These are phyloP conservation scores for Ammodytes dubius DNA, from an alignment of 2,113 vertebrate genomes.

Conservation along the genomic window DNA sequence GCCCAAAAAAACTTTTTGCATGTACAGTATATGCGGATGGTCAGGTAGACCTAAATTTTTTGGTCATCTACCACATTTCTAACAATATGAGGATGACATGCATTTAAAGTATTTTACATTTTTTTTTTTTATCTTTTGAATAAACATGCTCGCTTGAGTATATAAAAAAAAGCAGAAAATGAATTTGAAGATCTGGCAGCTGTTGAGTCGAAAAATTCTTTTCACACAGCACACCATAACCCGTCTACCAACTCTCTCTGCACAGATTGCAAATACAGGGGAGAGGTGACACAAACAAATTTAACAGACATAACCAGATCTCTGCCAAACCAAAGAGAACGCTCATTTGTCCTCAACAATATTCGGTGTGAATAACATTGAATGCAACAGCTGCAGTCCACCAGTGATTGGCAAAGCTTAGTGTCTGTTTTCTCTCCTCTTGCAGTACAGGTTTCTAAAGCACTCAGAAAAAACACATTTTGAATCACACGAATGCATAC, in stretches of 20 bases:
- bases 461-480: background rate
- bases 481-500: background rate
- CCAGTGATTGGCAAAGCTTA: slow-evolving; percentile 1
- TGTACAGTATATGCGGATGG: background rate
- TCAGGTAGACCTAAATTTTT: background rate
- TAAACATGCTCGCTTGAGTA: too few species aligned
- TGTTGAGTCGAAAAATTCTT: too few species aligned
- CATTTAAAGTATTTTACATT: too few species aligned
- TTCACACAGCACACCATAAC: too few species aligned
- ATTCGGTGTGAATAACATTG: slow-evolving; percentile 12
- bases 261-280: too few species aligned
- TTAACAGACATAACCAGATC: background rate
- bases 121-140: too few species aligned
- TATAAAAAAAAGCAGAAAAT: too few species aligned
- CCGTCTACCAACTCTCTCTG: too few species aligned
- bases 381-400: slow-evolving; percentile 27
- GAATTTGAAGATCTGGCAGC: too few species aligned
- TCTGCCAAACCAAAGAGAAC: slow-evolving; percentile 11
- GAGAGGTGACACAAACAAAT: too few species aligned
- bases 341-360: slow-evolving; percentile 12
- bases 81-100: too few species aligned
- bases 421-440: slow-evolving; percentile 32
- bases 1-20: background rate
- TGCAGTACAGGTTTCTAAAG: background rate
- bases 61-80: too few species aligned